phyloP scores from a whole-genome alignment of 2,797 vertebrate genomes.

The Staurois parvus region DNA sequence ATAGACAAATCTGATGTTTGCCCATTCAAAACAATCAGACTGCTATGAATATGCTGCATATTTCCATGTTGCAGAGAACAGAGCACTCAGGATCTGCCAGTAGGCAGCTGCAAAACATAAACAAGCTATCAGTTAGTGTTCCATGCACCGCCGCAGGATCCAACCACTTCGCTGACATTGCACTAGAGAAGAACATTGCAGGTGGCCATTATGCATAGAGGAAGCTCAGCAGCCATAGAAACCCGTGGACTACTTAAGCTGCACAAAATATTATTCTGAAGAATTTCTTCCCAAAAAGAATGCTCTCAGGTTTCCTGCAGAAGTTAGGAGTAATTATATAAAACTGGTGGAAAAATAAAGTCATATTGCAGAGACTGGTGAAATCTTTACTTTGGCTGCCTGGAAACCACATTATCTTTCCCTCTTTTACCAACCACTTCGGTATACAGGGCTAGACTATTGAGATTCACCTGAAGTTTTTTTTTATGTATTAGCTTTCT shows the following conservation, averaged over 20 bases:
- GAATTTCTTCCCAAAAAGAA: neutral
- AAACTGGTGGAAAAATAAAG: no score
- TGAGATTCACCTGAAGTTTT: no score
- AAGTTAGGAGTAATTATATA: neutral
- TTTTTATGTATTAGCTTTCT: no score
- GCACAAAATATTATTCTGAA: constrained; percentile 26
- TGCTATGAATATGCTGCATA: neutral
- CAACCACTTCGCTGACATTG: constrained; percentile 10
- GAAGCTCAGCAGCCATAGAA: constrained; percentile 18
- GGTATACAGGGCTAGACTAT: no score
- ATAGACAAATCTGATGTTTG: neutral
- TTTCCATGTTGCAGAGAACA: neutral
- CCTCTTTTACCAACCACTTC: no score
- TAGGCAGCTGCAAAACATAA: constrained; percentile 31
- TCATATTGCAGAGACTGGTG: no score
- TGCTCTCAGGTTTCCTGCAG: neutral
- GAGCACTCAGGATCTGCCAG: neutral
- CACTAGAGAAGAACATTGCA: constrained; percentile 43
- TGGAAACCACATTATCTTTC: no score
- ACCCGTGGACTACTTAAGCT: constrained; percentile 25
- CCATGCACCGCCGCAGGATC: constrained; percentile 7
- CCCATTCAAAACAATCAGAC: neutral
- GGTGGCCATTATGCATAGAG: constrained; percentile 24
- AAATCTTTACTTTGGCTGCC: no score
- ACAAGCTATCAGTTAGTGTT: constrained; percentile 41